A percentile compares a stretch with the other conserved stretches of the same genome.
These are phyloP conservation scores for Ptilorrhoa leucosticta DNA, from an alignment of 2,113 vertebrate species.

Conservation along the genomic window DNA sequence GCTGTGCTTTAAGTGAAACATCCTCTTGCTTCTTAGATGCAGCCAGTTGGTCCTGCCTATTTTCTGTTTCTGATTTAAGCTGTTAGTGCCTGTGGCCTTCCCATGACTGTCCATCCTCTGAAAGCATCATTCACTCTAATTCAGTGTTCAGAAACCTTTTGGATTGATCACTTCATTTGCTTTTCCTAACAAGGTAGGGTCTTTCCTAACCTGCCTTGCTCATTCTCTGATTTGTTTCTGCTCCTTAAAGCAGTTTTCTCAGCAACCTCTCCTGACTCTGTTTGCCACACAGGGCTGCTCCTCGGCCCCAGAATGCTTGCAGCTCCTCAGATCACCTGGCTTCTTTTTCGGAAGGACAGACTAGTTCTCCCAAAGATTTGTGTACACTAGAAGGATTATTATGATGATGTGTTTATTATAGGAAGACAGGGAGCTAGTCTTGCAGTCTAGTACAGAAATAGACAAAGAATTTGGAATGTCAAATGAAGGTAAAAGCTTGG, in stretches of 20 bases:
- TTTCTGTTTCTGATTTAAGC: not conserved
- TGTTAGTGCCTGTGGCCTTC: not conserved
- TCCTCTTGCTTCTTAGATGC: not conserved
- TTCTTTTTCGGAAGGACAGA: not conserved
- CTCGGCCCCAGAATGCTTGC: not conserved
- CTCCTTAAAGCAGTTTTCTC: not conserved
- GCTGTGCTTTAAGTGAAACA: not conserved
- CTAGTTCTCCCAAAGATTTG: not conserved
- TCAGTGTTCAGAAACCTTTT: not conserved
- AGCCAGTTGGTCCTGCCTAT: not conserved
- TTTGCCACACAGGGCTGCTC: not conserved
- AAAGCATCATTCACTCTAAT: not conserved
- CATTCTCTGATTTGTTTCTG: not conserved
- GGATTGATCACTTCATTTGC: not conserved
- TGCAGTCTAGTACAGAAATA: slow-evolving; percentile 20
- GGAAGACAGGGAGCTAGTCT: slow-evolving; percentile 21
- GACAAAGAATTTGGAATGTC: not conserved
- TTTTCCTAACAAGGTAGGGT: not conserved
- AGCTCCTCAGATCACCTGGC: not conserved
- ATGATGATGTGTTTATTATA: slow-evolving; percentile 15
- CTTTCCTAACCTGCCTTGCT: not conserved
- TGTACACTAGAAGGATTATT: slow-evolving; percentile 1
- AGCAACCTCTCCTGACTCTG: not conserved
- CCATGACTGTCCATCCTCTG: not conserved
- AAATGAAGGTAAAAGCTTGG: not conserved